These are phyloP conservation scores for Epirrhoe tristata DNA, from an alignment of 2,888 invertebrate species.

Conservation along the genomic window DNA sequence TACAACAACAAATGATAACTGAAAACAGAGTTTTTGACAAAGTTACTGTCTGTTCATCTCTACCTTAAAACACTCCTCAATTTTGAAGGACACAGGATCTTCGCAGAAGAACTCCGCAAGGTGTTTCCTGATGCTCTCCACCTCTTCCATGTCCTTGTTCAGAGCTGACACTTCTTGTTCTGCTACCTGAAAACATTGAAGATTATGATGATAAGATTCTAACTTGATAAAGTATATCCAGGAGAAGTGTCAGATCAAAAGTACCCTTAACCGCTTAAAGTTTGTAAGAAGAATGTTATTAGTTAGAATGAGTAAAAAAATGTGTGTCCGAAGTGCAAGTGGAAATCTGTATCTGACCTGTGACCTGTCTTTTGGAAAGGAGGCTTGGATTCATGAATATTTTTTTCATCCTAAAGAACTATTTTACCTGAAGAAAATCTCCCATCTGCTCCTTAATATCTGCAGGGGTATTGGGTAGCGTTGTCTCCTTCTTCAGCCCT, in stretches of 20 bases:
- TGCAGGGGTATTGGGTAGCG: constrained; percentile 89
- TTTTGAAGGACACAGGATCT: constrained; percentile 93
- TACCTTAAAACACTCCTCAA: constrained; percentile 97
- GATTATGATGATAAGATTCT: not conserved
- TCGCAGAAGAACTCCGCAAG: constrained; percentile 98
- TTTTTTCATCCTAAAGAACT: too few relatives aligned
- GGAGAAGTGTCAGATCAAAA: too few relatives aligned
- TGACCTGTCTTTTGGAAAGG: too few relatives aligned
- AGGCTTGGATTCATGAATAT: too few relatives aligned
- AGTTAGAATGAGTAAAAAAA: too few relatives aligned
- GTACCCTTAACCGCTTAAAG: too few relatives aligned
- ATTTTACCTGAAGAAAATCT: constrained; percentile 91
- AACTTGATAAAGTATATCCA: not conserved
- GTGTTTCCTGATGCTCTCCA: constrained; percentile 92
- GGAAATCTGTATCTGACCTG: too few relatives aligned
- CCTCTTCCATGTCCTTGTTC: constrained; percentile 92
- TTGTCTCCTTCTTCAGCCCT: constrained; percentile 92
- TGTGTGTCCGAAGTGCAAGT: too few relatives aligned
- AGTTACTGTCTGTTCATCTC: constrained; percentile 1
- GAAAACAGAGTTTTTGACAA: too few relatives aligned
- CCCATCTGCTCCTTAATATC: constrained; percentile 96
- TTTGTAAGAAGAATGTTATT: too few relatives aligned
- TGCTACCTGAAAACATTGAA: constrained; percentile 85
- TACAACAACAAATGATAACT: too few relatives aligned
- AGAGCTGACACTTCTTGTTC: constrained; percentile 91